These are phyloP conservation scores for Xestia sexstrigata DNA, from an alignment of 2,888 invertebrate species.

Conservation along the genomic window DNA sequence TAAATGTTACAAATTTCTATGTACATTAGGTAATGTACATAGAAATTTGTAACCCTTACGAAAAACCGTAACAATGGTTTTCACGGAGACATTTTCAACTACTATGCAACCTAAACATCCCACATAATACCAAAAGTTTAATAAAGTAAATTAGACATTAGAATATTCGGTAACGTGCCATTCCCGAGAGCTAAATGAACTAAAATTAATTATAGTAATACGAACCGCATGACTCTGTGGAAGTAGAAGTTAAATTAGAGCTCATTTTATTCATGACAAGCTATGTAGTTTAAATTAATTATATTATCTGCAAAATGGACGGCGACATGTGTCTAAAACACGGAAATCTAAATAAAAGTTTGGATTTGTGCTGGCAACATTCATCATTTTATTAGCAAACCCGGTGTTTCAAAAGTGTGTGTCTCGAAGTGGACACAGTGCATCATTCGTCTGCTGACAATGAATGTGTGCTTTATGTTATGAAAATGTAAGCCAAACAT, in stretches of 20 bases:
- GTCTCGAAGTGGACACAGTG: background rate
- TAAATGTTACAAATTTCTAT: too few relatives aligned
- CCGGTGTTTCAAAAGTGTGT: background rate
- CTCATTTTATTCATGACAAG: conserved; percentile 49
- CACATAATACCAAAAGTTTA: conserved; percentile 24
- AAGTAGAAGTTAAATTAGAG: conserved; percentile 50
- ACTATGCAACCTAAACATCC: background rate
- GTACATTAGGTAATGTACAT: too few relatives aligned
- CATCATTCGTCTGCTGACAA: background rate
- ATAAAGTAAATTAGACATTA: conserved; percentile 43
- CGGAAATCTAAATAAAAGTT: conserved; percentile 30
- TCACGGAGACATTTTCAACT: background rate
- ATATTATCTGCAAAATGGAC: conserved; percentile 33
- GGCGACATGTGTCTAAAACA: conserved; percentile 14
- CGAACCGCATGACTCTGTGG: conserved; percentile 36
- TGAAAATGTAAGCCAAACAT: background rate
- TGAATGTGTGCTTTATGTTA: background rate
- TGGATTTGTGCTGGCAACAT: conserved; percentile 10
- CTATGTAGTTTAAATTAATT: conserved; percentile 45
- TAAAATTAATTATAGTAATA: conserved; percentile 59
- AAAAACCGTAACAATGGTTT: background rate
- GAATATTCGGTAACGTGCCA: conserved; percentile 31
- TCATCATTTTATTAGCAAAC: background rate
- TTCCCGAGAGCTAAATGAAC: conserved; percentile 48
- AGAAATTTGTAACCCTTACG: too few relatives aligned